Evolutionary conservation across 1,140 invertebrate species (phyloP).

Genomic region (Chrysoperla carnea): DNA sequence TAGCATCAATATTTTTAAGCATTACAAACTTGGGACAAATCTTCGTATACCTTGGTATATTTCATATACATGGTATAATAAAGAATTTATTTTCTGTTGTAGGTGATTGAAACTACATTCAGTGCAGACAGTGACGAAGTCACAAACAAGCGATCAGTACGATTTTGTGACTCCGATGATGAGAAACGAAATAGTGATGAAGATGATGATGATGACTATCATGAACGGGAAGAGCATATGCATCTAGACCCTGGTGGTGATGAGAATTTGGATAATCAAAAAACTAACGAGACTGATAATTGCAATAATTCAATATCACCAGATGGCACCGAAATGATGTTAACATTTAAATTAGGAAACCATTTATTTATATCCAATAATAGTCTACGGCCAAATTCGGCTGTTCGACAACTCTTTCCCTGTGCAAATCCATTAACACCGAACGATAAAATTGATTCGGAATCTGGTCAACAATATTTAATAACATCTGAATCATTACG

Average conservation of each 20-base stretch:
- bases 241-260: background rate
- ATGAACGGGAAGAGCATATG: background rate
- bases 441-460: slow-evolving; percentile 14
- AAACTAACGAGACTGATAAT: slow-evolving; percentile 5
- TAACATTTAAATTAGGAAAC: slow-evolving; percentile 38
- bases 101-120: slow-evolving; percentile 11
- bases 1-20: too few species aligned
- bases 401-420: slow-evolving; percentile 52
- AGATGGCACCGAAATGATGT: slow-evolving; percentile 28
- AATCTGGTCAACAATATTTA: slow-evolving; percentile 26
- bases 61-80: too few species aligned
- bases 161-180: slow-evolving; percentile 25
- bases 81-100: slow-evolving; percentile 6
- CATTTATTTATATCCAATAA: slow-evolving; percentile 34
- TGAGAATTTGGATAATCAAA: slow-evolving; percentile 1
- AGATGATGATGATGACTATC: slow-evolving; percentile 10
- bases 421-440: slow-evolving; percentile 17
- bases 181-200: slow-evolving; percentile 13
- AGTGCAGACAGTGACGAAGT: slow-evolving; percentile 29
- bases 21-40: too few species aligned
- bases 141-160: slow-evolving; percentile 25
- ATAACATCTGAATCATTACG: slow-evolving; percentile 42
- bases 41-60: too few species aligned
- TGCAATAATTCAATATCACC: slow-evolving; percentile 9
- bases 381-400: slow-evolving; percentile 47